Conservation (phyloP, 2,888 invertebrate species). For the Acutogordius australiensis region DNA sequence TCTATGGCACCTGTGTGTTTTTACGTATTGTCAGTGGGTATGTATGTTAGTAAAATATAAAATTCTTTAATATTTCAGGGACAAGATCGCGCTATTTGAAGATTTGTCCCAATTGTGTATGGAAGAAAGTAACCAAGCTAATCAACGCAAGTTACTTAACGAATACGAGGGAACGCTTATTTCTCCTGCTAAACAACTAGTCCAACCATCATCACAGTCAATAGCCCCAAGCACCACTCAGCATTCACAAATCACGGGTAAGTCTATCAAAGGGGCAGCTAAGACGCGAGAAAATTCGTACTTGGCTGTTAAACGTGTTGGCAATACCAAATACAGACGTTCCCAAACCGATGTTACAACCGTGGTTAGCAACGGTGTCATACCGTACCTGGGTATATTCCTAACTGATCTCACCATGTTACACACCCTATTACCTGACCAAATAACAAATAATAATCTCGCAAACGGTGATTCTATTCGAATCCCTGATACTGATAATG, state of each 20-base stretch:
- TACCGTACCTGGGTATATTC: conserved; percentile 88
- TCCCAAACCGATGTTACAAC: conserved; percentile 11
- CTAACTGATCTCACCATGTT: conserved; percentile 93
- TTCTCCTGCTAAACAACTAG: too few species aligned
- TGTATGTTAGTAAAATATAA: too few species aligned
- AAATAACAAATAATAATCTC: conserved; percentile 32
- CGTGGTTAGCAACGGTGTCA: conserved; percentile 51
- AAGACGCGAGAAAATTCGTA: neutral
- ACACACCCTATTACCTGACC: conserved; percentile 65
- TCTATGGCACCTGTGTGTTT: too few species aligned
- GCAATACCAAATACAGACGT: neutral
- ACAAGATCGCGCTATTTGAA: conserved; percentile 51
- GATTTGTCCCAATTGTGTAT: conserved; percentile 84
- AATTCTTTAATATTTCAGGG: conserved; percentile 20
- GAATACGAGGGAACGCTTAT: conserved; percentile 62
- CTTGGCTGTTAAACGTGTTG: neutral
- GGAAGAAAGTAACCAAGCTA: conserved; percentile 83
- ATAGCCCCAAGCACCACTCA: too few species aligned
- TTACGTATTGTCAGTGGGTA: too few species aligned
- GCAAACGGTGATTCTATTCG: neutral
- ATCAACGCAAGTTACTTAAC: conserved; percentile 59
- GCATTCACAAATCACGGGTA: too few species aligned
- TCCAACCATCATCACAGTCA: too few species aligned
- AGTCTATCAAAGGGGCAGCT: too few species aligned
- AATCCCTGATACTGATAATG: neutral